Evolutionary conservation across 2,888 invertebrate species (phyloP).

Genomic region (Panorpa germanica): DNA sequence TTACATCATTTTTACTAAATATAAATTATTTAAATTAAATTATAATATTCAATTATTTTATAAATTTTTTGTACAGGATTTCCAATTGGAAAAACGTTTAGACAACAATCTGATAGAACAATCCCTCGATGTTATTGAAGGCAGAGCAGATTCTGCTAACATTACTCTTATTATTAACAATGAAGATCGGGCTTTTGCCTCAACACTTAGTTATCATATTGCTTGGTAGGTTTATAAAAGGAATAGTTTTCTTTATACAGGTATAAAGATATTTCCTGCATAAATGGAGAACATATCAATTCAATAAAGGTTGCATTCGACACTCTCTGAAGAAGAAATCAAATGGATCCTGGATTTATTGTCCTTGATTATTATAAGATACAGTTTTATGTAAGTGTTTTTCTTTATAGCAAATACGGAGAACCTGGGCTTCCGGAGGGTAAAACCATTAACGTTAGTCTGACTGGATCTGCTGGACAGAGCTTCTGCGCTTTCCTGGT

Average conservation of each 20-base stretch:
- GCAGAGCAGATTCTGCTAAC: conserved; percentile 42
- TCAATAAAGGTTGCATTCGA: no score
- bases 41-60: not conserved
- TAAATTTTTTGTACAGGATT: conserved; percentile 36
- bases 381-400: conserved; percentile 5
- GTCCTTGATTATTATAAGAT: not conserved
- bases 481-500: conserved; percentile 96
- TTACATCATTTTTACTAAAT: conserved; percentile 6
- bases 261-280: not conserved
- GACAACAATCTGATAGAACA: conserved; percentile 61
- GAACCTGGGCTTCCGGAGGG: conserved; percentile 71
- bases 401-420: conserved; percentile 51
- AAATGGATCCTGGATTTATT: no score
- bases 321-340: not conserved
- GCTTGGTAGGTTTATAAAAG: conserved; percentile 50
- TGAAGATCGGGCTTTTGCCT: conserved; percentile 81
- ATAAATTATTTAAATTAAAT: not conserved
- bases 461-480: conserved; percentile 92
- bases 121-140: conserved; percentile 54
- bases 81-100: conserved; percentile 65
- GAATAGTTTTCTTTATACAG: not conserved
- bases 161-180: conserved; percentile 72
- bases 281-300: not conserved
- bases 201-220: conserved; percentile 86
- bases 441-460: conserved; percentile 53